Evolutionary conservation across 2,797 vertebrate species (phyloP), one percentile per base, ranked within the genome.

Genomic region (Telmatherina bonti): DNA sequence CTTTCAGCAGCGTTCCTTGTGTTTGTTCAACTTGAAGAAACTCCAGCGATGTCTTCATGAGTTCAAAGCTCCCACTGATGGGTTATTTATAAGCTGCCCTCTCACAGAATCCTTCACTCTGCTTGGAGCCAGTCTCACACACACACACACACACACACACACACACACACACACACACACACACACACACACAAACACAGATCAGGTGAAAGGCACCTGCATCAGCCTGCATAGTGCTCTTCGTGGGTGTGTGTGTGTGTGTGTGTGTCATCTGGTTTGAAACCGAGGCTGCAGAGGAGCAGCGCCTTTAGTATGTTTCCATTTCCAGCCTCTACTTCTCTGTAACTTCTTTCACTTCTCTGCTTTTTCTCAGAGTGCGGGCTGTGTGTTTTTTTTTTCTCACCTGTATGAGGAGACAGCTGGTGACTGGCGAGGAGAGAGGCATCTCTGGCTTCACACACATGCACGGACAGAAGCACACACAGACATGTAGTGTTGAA

Each of bases 41-140:
- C 70, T 72, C 70, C 58, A 41, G 78, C 65, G 57, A 62, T 70
- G 76, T 63, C 70, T 80, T 72, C 53, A 36, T 65, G 54, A 76
- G 74, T 88, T 81, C 68, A 79, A 82, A 62, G 47, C 63, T 62
- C 69, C 75, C 4, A 56, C 77, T 74, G 86, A 83, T 88, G 81
- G 79, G 84, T 89, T 84, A 88, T 88, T 87, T 85, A 86, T 83
- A 83, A 85, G 69, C 61, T 59, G 22, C 76, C 53, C 69, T 71
- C 73, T 70, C 64, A 41, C 63, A 61, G 71, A 81, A 87, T 81
- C 58, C 60, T 67, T 74, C 62, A 35, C 67, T 83, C 64, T 8
- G 53, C 76, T 78, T 74, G 61, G 33, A 86, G 67, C 70, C 70
- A 77, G 62, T 45, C 51, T 15, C 31, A 12, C 18, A 6, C 4